These are phyloP conservation scores for Orientallactaga bullata DNA, from an alignment of 2,113 vertebrate genomes.

Conservation along the genomic window DNA sequence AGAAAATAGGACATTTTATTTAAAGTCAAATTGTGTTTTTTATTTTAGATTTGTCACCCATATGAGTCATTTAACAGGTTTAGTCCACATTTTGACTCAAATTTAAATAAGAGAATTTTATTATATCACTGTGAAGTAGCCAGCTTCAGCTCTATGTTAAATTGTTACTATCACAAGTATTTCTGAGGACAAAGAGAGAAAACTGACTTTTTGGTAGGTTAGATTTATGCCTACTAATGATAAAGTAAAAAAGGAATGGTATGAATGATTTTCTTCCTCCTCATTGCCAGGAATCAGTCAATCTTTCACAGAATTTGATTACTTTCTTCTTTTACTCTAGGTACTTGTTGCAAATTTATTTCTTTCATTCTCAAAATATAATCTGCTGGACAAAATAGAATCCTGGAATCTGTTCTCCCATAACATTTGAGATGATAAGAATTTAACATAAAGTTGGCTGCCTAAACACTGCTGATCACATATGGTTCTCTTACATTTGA, in stretches of 20 bases:
- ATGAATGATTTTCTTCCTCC: not conserved
- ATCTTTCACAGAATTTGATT: not conserved
- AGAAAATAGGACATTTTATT: not conserved
- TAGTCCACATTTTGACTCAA: not conserved
- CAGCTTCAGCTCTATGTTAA: too few relatives aligned
- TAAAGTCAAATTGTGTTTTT: not conserved
- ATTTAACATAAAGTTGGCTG: not conserved
- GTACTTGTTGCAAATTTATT: not conserved
- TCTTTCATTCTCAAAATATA: not conserved
- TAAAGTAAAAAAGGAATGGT: not conserved
- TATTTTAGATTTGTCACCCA: not conserved
- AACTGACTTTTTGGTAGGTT: not conserved
- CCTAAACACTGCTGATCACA: not conserved
- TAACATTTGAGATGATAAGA: not conserved
- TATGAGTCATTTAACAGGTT: not conserved
- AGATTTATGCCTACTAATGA: not conserved
- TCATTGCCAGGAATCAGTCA: not conserved
- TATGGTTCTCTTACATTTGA: not conserved
- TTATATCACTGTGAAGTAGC: too few relatives aligned
- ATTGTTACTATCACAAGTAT: too few relatives aligned
- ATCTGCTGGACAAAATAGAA: too few relatives aligned
- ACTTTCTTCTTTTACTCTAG: not conserved
- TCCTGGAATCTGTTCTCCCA: not conserved
- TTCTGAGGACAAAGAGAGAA: too few relatives aligned
- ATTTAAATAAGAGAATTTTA: not conserved